Evolutionary conservation across 2,113 vertebrate species (phyloP).

Genomic region (Myocastor coypus): DNA sequence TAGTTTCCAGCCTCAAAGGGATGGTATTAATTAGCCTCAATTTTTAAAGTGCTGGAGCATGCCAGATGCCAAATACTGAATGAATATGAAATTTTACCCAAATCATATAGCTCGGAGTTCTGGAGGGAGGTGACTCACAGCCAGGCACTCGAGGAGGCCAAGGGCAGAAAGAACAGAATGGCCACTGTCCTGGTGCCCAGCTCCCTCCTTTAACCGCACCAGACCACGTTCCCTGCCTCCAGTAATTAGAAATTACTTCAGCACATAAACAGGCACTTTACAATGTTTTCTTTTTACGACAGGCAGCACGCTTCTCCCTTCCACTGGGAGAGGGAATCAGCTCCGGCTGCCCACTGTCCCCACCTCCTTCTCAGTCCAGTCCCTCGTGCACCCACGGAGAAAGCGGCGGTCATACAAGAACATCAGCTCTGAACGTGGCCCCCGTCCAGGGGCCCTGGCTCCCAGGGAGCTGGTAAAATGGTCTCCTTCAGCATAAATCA

Average conservation of each 20-base stretch:
- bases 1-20: constrained; percentile 48
- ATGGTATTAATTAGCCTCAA: constrained; percentile 68
- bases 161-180: constrained; percentile 69
- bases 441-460: constrained; percentile 36
- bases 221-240: constrained; percentile 73
- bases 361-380: constrained; percentile 39
- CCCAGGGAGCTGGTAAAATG: neutral
- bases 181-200: constrained; percentile 68
- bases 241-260: constrained; percentile 82
- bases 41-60: constrained; percentile 30
- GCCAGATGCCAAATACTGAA: constrained; percentile 37
- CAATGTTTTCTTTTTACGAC: constrained; percentile 79
- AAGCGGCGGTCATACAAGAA: constrained; percentile 25
- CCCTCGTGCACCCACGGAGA: neutral
- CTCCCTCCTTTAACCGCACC: constrained; percentile 65
- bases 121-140: neutral
- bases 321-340: constrained; percentile 56
- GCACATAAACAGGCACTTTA: constrained; percentile 81
- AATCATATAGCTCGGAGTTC: neutral
- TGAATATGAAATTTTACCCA: constrained; percentile 41
- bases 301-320: constrained; percentile 63
- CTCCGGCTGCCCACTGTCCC: constrained; percentile 55
- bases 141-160: constrained; percentile 1
- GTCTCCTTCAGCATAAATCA: constrained; percentile 45
- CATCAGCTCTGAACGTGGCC: constrained; percentile 49